Evolutionary conservation across 1,140 invertebrate genomes (phyloP), one percentile per base, ranked within the genome.

Genomic region (Brachionus angularis): DNA sequence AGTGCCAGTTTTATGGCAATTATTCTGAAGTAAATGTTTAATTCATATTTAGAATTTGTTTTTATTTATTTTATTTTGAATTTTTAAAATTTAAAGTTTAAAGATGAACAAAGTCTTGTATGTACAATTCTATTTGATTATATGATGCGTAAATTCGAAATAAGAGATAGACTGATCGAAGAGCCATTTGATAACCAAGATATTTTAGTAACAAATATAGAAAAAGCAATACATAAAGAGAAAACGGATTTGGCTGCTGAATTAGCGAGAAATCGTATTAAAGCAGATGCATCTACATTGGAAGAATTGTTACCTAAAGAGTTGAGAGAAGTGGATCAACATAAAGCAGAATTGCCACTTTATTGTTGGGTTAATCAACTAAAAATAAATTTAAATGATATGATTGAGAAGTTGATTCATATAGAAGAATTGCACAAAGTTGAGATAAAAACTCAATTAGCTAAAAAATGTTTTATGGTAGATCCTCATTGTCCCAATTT

Each of bases 401-500:
- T 50, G 25, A 70, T 70, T 10, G 34, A 70, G 14, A 36, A 23
- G 25, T 31, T 70, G 5, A 18, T 50, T 23, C 33, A 70, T 4
- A 50, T 25, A 10, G 46, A 52, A 14, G 36, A 70, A 31, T 27
- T 70, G 18, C n/a, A 21, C 12, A 21, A 31, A 16, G 67, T 70
- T 3, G 25, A 42, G 3, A 44, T 34, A 3, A 70, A 50, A 14
- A 46, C 21, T 12, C n/a, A 36, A 36, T 29, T 70, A 3, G 46
- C 33, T 2, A 46, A 34, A 47, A 50, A 50, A 53, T 50, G 46
- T 18, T 70, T 70, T 29, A 50, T 50, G 46, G 5, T 52, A n/a
- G 67, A 70, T 44, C 33, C 46, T 18, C 67, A 70, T 53, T 70
- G 67, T 29, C 52, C 67, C 16, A 70, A 70, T 53, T 25, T 70